A percentile compares a stretch with the other conserved stretches of the same genome.
These are phyloP conservation scores for Oligia fasciuncula DNA, from an alignment of 2,888 invertebrate species.

Conservation along the genomic window DNA sequence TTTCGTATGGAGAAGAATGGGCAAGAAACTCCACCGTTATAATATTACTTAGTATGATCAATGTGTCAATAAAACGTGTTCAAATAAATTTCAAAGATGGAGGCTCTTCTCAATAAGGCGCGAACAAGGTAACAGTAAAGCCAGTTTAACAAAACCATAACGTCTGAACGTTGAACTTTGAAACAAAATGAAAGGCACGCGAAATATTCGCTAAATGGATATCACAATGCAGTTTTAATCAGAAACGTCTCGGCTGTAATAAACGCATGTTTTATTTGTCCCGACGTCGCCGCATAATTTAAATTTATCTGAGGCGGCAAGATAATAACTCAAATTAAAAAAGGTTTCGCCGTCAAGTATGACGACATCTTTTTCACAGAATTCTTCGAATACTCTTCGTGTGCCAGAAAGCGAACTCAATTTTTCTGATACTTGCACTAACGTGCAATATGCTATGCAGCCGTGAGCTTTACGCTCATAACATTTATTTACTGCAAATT, in stretches of 20 bases:
- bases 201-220: conserved; percentile 55
- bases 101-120: conserved; percentile 11
- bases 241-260: conserved; percentile 65
- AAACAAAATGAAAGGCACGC: conserved; percentile 43
- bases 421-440: conserved; percentile 11
- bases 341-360: conserved; percentile 53
- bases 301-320: conserved; percentile 75
- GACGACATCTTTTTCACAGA: conserved; percentile 70
- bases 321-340: conserved; percentile 74
- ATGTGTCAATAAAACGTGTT: not conserved
- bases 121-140: conserved; percentile 27
- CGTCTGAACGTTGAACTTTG: conserved; percentile 46
- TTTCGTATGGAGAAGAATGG: too few species aligned
- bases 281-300: conserved; percentile 70
- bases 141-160: conserved; percentile 22
- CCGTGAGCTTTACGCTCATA: conserved; percentile 23
- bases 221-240: conserved; percentile 64
- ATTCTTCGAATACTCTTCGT: conserved; percentile 53
- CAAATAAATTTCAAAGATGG: conserved; percentile 22
- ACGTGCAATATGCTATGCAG: conserved; percentile 30
- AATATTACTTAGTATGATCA: not conserved
- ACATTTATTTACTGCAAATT: conserved; percentile 40
- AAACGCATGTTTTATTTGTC: conserved; percentile 63
- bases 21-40: too few species aligned
- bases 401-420: conserved; percentile 22